Evolutionary conservation across 2,888 invertebrate genomes (phyloP).

Genomic region (Dasypolia templi): DNA sequence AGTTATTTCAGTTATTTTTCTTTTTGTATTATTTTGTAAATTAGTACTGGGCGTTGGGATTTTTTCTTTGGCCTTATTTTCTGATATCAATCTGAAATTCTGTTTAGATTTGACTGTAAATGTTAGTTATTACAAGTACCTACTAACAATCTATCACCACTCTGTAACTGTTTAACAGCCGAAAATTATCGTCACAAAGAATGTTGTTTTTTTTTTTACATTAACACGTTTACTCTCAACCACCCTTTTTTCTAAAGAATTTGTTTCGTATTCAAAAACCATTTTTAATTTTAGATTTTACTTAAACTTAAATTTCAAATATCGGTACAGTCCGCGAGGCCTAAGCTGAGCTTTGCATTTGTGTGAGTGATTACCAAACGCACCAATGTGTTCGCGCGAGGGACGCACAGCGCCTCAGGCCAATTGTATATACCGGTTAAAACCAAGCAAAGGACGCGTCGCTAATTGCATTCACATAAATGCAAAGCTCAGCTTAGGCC

Average conservation of each 20-base stretch:
- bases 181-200: background rate
- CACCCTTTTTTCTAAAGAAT: background rate
- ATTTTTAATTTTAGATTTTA: slow-evolving; percentile 22
- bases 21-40: slow-evolving; percentile 41
- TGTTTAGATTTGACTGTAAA: slow-evolving; percentile 8
- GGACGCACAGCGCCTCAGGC: too few species aligned
- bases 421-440: too few species aligned
- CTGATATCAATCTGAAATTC: background rate
- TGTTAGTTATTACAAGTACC: background rate
- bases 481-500: too few species aligned
- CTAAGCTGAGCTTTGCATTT: too few species aligned
- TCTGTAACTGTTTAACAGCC: background rate
- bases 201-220: too few species aligned
- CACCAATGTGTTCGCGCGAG: too few species aligned
- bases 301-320: too few species aligned
- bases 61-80: background rate
- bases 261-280: background rate
- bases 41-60: slow-evolving; percentile 9
- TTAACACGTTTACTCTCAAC: background rate
- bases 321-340: too few species aligned
- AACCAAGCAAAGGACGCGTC: too few species aligned
- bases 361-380: too few species aligned
- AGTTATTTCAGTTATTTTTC: slow-evolving; percentile 58
- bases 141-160: background rate
- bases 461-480: too few species aligned